Evolutionary conservation across 2,888 invertebrate genomes (phyloP).

Genomic region (Dioctria rufipes): DNA sequence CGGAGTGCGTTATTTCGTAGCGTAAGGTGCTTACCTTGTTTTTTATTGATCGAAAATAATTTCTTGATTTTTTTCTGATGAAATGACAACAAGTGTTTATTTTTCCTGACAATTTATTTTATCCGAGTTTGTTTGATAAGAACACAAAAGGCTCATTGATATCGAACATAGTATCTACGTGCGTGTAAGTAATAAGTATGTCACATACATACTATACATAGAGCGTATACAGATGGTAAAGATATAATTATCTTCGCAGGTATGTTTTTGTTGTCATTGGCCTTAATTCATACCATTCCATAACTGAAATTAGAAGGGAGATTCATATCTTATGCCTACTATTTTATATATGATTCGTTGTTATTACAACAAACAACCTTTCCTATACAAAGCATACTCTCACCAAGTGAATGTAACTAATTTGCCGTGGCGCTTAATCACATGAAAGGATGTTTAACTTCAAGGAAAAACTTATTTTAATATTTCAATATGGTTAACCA

Average conservation of each 20-base stretch:
- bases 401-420: no score
- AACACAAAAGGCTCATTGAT: constrained; percentile 1
- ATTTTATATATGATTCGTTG: no score
- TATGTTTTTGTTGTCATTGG: constrained; percentile 8
- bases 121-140: constrained; percentile 28
- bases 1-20: no score
- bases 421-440: constrained; percentile 14
- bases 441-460: constrained; percentile 12
- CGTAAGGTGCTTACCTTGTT: no score
- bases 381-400: no score
- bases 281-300: constrained; percentile 21
- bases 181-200: no score
- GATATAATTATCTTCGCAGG: constrained; percentile 19
- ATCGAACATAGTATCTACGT: no score
- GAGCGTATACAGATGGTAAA: no score
- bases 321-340: constrained; percentile 24
- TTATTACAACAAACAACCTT: background rate
- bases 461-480: constrained; percentile 16
- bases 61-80: no score
- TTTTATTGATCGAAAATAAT: no score
- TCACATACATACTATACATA: no score
- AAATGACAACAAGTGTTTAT: constrained; percentile 27
- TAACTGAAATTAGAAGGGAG: constrained; percentile 20
- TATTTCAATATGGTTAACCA: background rate
- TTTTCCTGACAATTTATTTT: constrained; percentile 37